These are phyloP conservation scores for Acanthoscelides obtectus DNA, from an alignment of 2,888 invertebrate genomes.

Conservation along the genomic window DNA sequence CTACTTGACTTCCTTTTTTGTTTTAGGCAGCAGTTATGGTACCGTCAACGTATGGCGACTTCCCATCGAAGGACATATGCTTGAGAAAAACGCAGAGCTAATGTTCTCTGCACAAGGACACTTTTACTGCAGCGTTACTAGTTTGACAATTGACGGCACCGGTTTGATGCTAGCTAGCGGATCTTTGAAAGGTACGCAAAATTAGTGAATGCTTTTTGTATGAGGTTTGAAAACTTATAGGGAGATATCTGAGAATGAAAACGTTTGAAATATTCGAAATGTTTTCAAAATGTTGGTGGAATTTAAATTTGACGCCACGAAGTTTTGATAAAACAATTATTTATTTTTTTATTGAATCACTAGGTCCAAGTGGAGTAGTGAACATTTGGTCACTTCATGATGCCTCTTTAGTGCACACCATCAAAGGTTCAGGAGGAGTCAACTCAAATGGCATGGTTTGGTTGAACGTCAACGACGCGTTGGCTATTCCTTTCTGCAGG, in stretches of 20 bases:
- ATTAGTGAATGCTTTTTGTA: no score
- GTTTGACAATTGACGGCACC: slow-evolving; percentile 50
- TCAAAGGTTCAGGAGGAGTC: slow-evolving; percentile 51
- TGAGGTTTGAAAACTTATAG: no score
- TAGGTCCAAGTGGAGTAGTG: slow-evolving; percentile 46
- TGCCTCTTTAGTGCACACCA: slow-evolving; percentile 53
- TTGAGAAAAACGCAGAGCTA: slow-evolving; percentile 35
- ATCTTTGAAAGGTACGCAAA: slow-evolving; percentile 38
- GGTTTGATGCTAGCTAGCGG: slow-evolving; percentile 55
- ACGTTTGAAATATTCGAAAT: no score
- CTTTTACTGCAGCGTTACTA: slow-evolving; percentile 51
- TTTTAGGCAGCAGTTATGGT: slow-evolving; percentile 51
- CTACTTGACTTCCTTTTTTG: neutral
- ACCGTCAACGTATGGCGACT: slow-evolving; percentile 50
- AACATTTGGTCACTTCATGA: slow-evolving; percentile 60
- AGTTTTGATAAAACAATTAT: no score
- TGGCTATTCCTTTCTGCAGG: slow-evolving; percentile 53
- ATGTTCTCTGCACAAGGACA: slow-evolving; percentile 52
- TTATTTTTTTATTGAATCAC: no score
- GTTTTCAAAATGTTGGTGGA: no score
- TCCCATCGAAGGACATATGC: slow-evolving; percentile 31
- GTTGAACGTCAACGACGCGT: slow-evolving; percentile 47
- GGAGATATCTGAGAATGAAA: no score
- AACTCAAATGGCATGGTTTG: slow-evolving; percentile 50
- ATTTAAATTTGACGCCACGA: no score